Evolutionary conservation across 2,888 invertebrate species (phyloP).

Genomic region (Torymus tubicola): DNA sequence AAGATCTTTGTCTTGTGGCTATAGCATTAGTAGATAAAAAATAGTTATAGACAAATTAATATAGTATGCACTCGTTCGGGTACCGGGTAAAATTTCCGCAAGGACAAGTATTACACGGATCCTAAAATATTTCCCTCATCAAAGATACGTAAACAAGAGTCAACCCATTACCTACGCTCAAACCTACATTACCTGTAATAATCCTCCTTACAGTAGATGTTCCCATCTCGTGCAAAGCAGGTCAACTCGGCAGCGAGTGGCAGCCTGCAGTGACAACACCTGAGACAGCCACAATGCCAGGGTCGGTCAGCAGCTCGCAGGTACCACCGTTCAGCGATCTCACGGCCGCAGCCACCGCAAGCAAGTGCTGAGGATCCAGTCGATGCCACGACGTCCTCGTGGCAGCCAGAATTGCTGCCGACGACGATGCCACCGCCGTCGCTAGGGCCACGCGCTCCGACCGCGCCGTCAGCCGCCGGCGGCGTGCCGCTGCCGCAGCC

Average conservation of each 20-base stretch:
- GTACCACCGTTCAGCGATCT: slow-evolving; percentile 83
- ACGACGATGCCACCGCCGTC: slow-evolving; percentile 66
- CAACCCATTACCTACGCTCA: too few species aligned
- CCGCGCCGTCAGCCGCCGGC: slow-evolving; percentile 74
- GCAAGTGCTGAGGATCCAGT: slow-evolving; percentile 61
- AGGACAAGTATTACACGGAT: too few species aligned
- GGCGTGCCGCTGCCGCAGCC: slow-evolving; percentile 76
- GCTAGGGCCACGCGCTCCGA: slow-evolving; percentile 67
- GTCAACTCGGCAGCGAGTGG: slow-evolving; percentile 91
- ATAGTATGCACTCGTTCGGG: too few species aligned
- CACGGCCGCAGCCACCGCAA: slow-evolving; percentile 81
- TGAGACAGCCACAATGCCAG: slow-evolving; percentile 92
- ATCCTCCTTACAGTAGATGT: slow-evolving; percentile 96
- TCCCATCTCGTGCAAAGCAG: slow-evolving; percentile 92
- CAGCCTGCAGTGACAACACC: slow-evolving; percentile 90
- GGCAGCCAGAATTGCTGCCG: background rate
- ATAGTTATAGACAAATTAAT: too few species aligned
- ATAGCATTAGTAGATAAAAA: too few species aligned
- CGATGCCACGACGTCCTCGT: background rate
- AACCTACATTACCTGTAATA: slow-evolving; percentile 86
- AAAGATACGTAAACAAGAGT: too few species aligned
- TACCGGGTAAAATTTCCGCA: too few species aligned
- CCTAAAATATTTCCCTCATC: too few species aligned
- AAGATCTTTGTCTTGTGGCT: too few species aligned
- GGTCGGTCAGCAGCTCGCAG: slow-evolving; percentile 91